Conservation (phyloP, 1,140 invertebrate species). For the Drosophila yakuba region DNA sequence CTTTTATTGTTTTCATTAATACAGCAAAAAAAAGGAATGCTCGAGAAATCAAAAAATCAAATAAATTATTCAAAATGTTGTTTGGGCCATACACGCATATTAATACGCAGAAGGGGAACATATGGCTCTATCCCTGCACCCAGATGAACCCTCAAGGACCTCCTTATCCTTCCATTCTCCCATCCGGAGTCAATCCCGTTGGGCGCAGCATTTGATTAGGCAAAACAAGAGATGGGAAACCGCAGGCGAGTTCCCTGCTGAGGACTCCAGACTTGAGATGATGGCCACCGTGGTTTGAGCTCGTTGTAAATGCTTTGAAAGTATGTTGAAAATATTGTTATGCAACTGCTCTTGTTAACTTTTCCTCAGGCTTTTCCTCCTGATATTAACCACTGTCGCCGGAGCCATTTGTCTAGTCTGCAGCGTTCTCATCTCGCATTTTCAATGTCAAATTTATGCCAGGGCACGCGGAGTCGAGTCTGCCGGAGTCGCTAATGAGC, state of each 20-base stretch:
- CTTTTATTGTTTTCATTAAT: conserved; percentile 74
- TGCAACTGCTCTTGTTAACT: background rate
- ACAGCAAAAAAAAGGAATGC: conserved; percentile 57
- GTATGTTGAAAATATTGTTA: background rate
- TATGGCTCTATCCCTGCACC: conserved; percentile 41
- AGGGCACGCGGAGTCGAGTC: conserved; percentile 57
- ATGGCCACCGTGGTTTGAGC: conserved; percentile 19
- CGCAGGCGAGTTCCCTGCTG: conserved; percentile 53
- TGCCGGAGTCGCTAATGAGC: conserved; percentile 79
- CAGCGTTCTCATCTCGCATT: conserved; percentile 51
- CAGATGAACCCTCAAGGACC: conserved; percentile 33
- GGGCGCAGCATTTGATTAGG: conserved; percentile 68
- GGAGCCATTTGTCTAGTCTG: conserved; percentile 34
- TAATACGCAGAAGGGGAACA: conserved; percentile 58
- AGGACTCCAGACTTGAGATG: background rate
- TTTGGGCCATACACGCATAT: conserved; percentile 44
- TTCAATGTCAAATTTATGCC: conserved; percentile 82
- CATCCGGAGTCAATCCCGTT: conserved; percentile 32
- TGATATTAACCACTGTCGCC: conserved; percentile 22
- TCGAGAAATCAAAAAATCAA: conserved; percentile 80
- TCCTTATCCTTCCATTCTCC: background rate
- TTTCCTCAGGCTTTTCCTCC: background rate
- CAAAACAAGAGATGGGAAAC: conserved; percentile 51
- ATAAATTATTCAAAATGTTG: conserved; percentile 78
- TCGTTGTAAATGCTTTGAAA: background rate